Evolutionary conservation across 2,888 invertebrate genomes (phyloP).

Genomic region (Ischnus inquisitorius): DNA sequence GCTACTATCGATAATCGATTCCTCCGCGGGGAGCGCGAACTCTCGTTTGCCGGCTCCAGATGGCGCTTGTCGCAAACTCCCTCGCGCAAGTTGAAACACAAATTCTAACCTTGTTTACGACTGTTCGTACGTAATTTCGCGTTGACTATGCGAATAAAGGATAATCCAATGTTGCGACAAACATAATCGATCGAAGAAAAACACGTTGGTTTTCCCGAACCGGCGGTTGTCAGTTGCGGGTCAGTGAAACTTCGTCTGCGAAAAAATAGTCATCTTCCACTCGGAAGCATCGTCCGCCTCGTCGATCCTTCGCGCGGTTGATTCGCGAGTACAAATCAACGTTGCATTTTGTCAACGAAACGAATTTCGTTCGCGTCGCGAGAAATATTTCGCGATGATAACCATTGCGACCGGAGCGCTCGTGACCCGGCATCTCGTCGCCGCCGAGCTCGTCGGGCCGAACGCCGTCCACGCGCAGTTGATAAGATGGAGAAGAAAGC

Average conservation of each 20-base stretch:
- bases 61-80: background rate
- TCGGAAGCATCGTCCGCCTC: background rate
- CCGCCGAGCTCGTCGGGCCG: constrained; percentile 61
- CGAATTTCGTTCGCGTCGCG: background rate
- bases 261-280: background rate
- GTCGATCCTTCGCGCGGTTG: background rate
- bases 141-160: background rate
- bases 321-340: background rate
- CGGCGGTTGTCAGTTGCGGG: background rate
- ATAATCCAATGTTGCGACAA: background rate
- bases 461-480: constrained; percentile 74
- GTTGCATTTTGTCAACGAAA: background rate
- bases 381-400: constrained; percentile 43
- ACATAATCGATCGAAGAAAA: background rate
- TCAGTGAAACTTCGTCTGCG: background rate
- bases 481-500: constrained; percentile 90
- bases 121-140: background rate
- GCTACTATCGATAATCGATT: constrained; percentile 10
- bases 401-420: constrained; percentile 54
- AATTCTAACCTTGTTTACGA: background rate
- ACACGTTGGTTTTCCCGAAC: background rate
- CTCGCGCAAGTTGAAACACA: background rate
- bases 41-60: background rate
- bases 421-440: constrained; percentile 54
- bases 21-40: background rate